These are phyloP conservation scores for Platycheirus rosarum DNA, from an alignment of 2,888 invertebrate genomes.

Conservation along the genomic window DNA sequence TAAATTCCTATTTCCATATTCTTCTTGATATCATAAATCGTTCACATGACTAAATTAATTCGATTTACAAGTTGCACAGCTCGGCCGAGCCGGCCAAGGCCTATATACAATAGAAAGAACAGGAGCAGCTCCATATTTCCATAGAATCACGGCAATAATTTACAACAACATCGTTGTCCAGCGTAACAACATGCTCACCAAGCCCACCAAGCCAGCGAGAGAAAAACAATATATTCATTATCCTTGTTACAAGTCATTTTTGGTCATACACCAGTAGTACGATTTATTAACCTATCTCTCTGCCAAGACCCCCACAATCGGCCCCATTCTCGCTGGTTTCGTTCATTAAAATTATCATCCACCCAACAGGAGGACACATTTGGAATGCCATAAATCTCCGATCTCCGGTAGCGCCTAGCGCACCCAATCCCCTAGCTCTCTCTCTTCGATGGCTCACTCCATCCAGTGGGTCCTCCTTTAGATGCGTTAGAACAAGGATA, in stretches of 20 bases:
- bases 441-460: too few relatives aligned
- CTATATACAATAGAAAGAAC: constrained; percentile 14
- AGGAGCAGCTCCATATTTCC: constrained; percentile 55
- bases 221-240: constrained; percentile 74
- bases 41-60: constrained; percentile 68
- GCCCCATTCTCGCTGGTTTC: constrained; percentile 25
- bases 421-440: not conserved
- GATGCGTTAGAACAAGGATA: constrained; percentile 53
- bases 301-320: constrained; percentile 9
- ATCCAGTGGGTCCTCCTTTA: not conserved
- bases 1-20: constrained; percentile 32
- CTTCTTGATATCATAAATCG: constrained; percentile 55
- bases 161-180: constrained; percentile 67
- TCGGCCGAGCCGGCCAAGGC: not conserved
- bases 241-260: constrained; percentile 74
- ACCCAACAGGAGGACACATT: constrained; percentile 73
- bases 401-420: constrained; percentile 59
- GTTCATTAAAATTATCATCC: constrained; percentile 74
- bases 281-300: constrained; percentile 72
- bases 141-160: constrained; percentile 70
- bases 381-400: constrained; percentile 72
- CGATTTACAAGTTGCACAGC: constrained; percentile 68
- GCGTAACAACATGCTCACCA: constrained; percentile 63
- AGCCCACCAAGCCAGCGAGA: constrained; percentile 63
- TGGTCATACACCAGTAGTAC: constrained; percentile 71